Base-by-base conservation (phyloP, 92 coral and sea anemone species). In the Epizoanthus rinbou region DNA sequence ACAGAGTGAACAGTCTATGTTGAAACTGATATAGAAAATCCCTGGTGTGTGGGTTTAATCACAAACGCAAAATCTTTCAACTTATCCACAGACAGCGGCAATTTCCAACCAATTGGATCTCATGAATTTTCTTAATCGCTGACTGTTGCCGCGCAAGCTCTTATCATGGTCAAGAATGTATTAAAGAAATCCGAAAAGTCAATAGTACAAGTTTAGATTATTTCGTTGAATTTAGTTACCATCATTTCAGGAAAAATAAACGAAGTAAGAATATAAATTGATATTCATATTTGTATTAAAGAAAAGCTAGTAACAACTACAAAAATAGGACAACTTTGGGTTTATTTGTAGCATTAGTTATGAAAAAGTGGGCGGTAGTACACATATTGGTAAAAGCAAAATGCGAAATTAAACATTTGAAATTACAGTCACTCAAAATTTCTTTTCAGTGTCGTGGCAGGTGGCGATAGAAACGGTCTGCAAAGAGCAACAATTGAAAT, bases 381-480 rank as follows among this genome's bases (percentile, higher is more conserved):
- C 22, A 57, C 37, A 78, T 57, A 28, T 67, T 57, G 31, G 22
- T 39, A 21, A 41, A 8, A 39, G 24, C 47, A 24, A 60, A 74
- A 78, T 43, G 71, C 58, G 50, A 78, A 78, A 78, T 78, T 63
- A 60, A 78, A 62, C 82, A 43, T 78, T 78, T 78, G 62, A 43
- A 76, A 78, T 60, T 78, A 37, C 71, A 60, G 82, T 60, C 70
- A 50, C 54, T 50, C 15, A 62, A 78, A 78, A 63, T 62, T 60
- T 35, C 16, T 11, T 50, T 50, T 50, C 54, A 57, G 37, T 10
- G 6, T 41, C 82, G 21, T 69, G 62, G 82, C 66, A 62, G 82
- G 82, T 78, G 82, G 24, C 71, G 64, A 62, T 60, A 74, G 52
- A 78, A 60, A n/a, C 57, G 69, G 41, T 78, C 37, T 43, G 45